phyloP scores from a whole-genome alignment of 2,888 invertebrate genomes.

The Thumatha senex region DNA sequence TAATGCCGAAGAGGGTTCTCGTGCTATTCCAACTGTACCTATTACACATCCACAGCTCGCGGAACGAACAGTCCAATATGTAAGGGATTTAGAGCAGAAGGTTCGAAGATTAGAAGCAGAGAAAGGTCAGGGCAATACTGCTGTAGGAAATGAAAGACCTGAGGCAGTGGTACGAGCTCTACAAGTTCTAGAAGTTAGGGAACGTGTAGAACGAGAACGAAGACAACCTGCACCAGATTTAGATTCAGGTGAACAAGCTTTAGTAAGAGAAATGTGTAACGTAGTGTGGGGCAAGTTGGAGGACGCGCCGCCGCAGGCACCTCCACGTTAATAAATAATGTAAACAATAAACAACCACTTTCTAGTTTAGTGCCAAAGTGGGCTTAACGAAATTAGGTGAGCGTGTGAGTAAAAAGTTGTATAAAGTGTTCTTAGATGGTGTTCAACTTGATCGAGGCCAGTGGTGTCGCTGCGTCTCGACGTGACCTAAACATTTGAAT shows the following conservation, averaged over 20 bases:
- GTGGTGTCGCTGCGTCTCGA: constrained; percentile 50
- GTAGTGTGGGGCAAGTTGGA: constrained; percentile 96
- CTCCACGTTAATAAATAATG: constrained; percentile 59
- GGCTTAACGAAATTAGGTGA: constrained; percentile 47
- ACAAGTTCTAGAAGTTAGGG: constrained; percentile 95
- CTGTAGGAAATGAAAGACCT: constrained; percentile 87
- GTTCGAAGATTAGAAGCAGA: constrained; percentile 93
- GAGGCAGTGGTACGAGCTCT: constrained; percentile 97
- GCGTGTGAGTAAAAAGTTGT: constrained; percentile 54
- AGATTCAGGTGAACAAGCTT: constrained; percentile 95
- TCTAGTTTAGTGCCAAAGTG: constrained; percentile 35
- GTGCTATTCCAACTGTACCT: constrained; percentile 54
- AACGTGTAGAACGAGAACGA: constrained; percentile 91
- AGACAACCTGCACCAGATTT: constrained; percentile 84
- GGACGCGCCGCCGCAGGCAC: constrained; percentile 88
- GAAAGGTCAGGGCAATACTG: constrained; percentile 88
- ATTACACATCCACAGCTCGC: constrained; percentile 82
- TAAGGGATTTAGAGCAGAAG: constrained; percentile 93
- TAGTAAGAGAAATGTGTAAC: constrained; percentile 98
- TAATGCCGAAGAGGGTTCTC: constrained; percentile 90
- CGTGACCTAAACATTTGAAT: constrained; percentile 70
- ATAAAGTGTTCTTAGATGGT: constrained; percentile 51
- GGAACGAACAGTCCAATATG: constrained; percentile 96
- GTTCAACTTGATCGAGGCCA: constrained; percentile 75
- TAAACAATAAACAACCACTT: constrained; percentile 27